A percentile compares a stretch with the other conserved stretches of the same genome.
Evolutionary conservation across 2,113 vertebrate species (phyloP).

Genomic region (Indri indri): DNA sequence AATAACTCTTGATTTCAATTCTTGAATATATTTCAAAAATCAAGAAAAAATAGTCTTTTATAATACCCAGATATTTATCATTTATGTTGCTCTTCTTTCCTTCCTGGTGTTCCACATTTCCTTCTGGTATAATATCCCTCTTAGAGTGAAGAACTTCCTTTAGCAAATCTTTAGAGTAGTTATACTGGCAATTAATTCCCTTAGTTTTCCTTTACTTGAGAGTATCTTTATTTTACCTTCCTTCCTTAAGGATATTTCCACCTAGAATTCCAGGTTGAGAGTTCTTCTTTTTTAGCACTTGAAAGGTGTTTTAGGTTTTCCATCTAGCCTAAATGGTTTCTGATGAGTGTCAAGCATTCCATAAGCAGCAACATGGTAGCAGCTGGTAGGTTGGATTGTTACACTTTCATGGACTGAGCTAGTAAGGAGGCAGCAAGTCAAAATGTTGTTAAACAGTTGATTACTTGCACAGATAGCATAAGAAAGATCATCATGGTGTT

Average conservation of each 20-base stretch:
- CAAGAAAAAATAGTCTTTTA: background rate
- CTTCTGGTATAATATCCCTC: background rate
- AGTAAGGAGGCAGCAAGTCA: background rate
- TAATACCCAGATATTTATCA: background rate
- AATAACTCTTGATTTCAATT: background rate
- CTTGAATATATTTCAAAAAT: background rate
- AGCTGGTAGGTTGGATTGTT: background rate
- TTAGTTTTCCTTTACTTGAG: background rate
- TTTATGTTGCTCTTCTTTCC: background rate
- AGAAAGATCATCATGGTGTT: background rate
- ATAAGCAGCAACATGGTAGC: background rate
- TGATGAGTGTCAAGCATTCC: background rate
- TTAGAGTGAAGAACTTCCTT: background rate
- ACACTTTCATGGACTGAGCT: background rate
- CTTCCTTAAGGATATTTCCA: conserved; percentile 10
- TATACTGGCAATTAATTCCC: background rate
- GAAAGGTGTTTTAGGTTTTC: background rate
- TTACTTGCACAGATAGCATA: background rate
- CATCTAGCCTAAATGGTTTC: background rate
- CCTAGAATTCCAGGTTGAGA: background rate
- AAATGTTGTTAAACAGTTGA: background rate
- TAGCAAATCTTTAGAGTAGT: background rate
- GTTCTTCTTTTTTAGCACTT: background rate
- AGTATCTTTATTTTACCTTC: background rate
- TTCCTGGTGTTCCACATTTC: background rate